A percentile compares a stretch with the other conserved stretches of the same genome.
phyloP scores from a whole-genome alignment of 2,888 invertebrate genomes.

The Lycaena phlaeas region DNA sequence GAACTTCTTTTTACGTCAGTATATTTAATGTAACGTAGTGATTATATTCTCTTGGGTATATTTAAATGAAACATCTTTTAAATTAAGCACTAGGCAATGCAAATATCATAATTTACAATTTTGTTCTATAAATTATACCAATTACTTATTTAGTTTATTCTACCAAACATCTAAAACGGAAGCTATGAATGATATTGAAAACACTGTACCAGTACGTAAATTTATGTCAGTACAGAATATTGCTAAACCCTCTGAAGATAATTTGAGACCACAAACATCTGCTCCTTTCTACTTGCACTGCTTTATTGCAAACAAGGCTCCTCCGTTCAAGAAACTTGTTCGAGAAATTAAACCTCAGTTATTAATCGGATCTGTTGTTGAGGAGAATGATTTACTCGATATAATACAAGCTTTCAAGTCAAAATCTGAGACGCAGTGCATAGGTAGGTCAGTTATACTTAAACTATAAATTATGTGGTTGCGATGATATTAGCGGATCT shows the following conservation, averaged over 20 bases:
- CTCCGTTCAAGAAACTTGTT: constrained; percentile 41
- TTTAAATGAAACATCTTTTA: too few relatives aligned
- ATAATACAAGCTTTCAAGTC: constrained; percentile 39
- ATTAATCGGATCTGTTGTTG: constrained; percentile 37
- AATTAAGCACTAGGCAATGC: too few relatives aligned
- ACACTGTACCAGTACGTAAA: constrained; percentile 19
- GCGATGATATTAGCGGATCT: too few relatives aligned
- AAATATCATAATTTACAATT: too few relatives aligned
- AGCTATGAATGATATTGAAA: neutral
- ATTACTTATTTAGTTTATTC: too few relatives aligned
- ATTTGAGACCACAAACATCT: constrained; percentile 34
- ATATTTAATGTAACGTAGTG: too few relatives aligned
- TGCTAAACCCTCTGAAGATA: constrained; percentile 18
- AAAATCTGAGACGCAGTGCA: constrained; percentile 20
- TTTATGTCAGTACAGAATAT: constrained; percentile 33
- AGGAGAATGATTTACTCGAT: constrained; percentile 35
- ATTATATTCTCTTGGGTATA: too few relatives aligned
- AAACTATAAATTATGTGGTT: too few relatives aligned
- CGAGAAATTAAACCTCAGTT: constrained; percentile 31
- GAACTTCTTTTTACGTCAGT: too few relatives aligned
- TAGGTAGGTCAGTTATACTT: constrained; percentile 20
- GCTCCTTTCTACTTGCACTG: constrained; percentile 53
- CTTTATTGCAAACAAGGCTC: constrained; percentile 44
- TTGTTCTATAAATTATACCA: too few relatives aligned
- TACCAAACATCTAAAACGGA: too few relatives aligned